A percentile compares a stretch with the other conserved stretches of the same genome.
phyloP scores from a whole-genome alignment of 92 coral and sea anemone species.

The Heteractis magnifica region DNA sequence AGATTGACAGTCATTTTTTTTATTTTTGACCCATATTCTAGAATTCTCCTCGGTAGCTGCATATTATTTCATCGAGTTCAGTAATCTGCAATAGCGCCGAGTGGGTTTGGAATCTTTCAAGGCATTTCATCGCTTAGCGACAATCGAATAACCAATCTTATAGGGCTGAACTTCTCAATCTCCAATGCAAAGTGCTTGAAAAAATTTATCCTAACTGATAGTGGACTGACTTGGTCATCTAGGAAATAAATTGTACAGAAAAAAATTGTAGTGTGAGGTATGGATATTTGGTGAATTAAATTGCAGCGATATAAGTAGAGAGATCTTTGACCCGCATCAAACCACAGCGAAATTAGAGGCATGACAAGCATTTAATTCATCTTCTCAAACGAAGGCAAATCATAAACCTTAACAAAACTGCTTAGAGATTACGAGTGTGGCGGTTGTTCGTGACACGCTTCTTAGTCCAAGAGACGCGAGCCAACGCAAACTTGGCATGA shows the following conservation, averaged over 20 bases:
- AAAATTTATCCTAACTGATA: conserved; percentile 1
- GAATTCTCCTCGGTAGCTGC: conserved; percentile 17
- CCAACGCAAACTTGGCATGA: conserved; percentile 7
- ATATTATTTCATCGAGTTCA: conserved; percentile 7
- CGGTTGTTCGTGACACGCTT: neutral
- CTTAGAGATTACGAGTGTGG: neutral
- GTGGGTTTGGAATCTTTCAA: conserved; percentile 19
- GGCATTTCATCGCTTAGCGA: conserved; percentile 10
- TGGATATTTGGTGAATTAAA: neutral
- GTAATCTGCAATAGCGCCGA: conserved; percentile 1
- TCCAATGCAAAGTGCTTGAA: neutral
- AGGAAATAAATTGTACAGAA: neutral
- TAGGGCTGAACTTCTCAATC: neutral
- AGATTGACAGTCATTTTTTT: conserved; percentile 15
- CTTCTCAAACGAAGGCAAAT: neutral
- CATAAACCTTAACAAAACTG: neutral
- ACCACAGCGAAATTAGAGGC: conserved; percentile 26
- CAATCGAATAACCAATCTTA: conserved; percentile 9
- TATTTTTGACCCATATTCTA: conserved; percentile 22
- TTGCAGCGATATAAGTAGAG: neutral
- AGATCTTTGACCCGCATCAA: conserved; percentile 3
- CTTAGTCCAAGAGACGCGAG: neutral
- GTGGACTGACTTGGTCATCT: neutral
- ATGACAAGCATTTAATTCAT: conserved; percentile 19
- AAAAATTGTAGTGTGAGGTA: neutral